phyloP scores from a whole-genome alignment of 2,797 vertebrate species.

The Malacoraja senta region DNA sequence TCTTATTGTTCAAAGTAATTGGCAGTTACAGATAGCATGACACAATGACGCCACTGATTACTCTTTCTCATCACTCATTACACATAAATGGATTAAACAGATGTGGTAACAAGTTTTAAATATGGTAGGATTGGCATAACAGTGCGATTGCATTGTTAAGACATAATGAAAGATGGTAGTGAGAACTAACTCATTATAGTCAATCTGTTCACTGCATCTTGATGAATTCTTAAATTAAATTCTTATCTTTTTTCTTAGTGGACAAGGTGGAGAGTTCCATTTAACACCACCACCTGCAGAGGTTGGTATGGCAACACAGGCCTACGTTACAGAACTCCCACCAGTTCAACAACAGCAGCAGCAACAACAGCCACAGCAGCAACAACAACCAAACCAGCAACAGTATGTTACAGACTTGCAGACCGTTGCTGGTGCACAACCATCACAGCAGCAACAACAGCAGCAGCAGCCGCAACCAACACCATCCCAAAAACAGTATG shows the following conservation, averaged over 20 bases:
- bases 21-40: not conserved
- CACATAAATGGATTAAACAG: not conserved
- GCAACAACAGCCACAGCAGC: constrained; percentile 55
- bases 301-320: constrained; percentile 76
- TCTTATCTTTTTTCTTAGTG: constrained; percentile 33
- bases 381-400: constrained; percentile 57
- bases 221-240: not conserved
- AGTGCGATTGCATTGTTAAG: not conserved
- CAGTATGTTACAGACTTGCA: constrained; percentile 71
- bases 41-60: not conserved
- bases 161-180: not conserved
- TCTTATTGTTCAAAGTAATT: not conserved
- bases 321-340: constrained; percentile 77
- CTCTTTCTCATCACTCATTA: too few species aligned
- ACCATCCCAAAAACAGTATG: constrained; percentile 46
- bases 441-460: constrained; percentile 47
- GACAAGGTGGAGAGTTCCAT: constrained; percentile 34
- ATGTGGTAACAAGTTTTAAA: not conserved
- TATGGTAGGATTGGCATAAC: not conserved
- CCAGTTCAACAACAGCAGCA: constrained; percentile 65
- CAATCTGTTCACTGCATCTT: not conserved
- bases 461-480: constrained; percentile 47
- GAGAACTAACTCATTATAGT: not conserved
- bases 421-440: constrained; percentile 48
- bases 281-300: constrained; percentile 38